Evolutionary conservation across 92 coral and sea anemone species (phyloP).

Genomic region (Epizoanthus stellaris): DNA sequence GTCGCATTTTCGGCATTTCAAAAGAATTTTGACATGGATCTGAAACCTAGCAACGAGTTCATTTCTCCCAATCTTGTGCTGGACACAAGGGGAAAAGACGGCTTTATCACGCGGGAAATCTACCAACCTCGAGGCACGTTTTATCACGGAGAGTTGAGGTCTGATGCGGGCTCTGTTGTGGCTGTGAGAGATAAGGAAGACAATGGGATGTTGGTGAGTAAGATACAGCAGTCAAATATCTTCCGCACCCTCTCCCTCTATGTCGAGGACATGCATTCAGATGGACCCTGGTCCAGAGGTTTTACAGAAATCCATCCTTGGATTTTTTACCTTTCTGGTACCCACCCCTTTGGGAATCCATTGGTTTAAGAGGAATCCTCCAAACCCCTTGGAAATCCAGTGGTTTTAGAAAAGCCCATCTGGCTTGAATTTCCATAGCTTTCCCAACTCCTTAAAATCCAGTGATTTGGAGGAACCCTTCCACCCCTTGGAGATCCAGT

Average conservation of each 20-base stretch:
- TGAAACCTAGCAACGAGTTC: constrained; percentile 67
- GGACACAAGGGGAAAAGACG: constrained; percentile 46
- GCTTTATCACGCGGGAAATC: constrained; percentile 54
- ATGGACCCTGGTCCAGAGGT: not conserved
- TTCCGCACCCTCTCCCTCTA: not conserved
- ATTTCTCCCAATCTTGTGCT: constrained; percentile 54
- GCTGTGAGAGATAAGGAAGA: constrained; percentile 73
- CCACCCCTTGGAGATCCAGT: too few relatives aligned
- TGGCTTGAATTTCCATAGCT: too few relatives aligned
- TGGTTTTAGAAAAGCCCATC: too few relatives aligned
- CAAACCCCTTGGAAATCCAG: too few relatives aligned
- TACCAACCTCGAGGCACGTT: constrained; percentile 67
- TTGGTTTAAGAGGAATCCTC: too few relatives aligned
- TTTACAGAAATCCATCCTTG: not conserved
- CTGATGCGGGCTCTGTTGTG: constrained; percentile 68
- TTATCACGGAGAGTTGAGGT: constrained; percentile 69
- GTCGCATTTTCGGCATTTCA: constrained; percentile 60
- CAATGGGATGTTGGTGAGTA: constrained; percentile 66
- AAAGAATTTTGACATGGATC: constrained; percentile 52
- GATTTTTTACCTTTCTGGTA: not conserved
- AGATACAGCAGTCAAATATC: not conserved
- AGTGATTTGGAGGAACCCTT: too few relatives aligned
- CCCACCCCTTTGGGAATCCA: too few relatives aligned
- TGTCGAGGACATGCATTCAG: too few relatives aligned
- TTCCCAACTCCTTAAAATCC: too few relatives aligned